phyloP scores from a whole-genome alignment of 2,888 invertebrate genomes.

The Arrhopalites spinosus region DNA sequence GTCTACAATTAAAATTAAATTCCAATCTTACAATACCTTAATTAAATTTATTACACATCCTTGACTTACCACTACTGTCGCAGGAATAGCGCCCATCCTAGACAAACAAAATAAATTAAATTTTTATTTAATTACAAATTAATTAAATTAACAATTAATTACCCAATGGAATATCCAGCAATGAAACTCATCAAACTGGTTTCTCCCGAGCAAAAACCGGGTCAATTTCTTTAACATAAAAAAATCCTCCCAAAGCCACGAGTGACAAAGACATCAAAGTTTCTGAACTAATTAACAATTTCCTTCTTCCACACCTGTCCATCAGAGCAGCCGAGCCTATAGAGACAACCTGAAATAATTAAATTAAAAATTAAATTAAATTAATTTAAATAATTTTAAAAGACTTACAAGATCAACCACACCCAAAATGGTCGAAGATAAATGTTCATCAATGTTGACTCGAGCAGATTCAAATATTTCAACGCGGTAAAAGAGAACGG shows the following conservation, averaged over 20 bases:
- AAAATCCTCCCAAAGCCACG: slow-evolving; percentile 41
- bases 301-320: slow-evolving; percentile 45
- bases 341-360: slow-evolving; percentile 40
- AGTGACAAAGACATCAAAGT: slow-evolving; percentile 43
- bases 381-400: not conserved
- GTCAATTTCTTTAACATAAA: slow-evolving; percentile 7
- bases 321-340: slow-evolving; percentile 44
- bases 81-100: not conserved
- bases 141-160: not conserved
- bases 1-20: not conserved
- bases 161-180: slow-evolving; percentile 45
- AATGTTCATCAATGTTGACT: slow-evolving; percentile 42
- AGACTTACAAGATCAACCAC: slow-evolving; percentile 45
- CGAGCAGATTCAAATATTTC: slow-evolving; percentile 49
- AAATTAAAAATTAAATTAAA: not conserved
- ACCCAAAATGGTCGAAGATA: slow-evolving; percentile 47
- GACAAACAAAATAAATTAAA: not conserved
- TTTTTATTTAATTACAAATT: not conserved
- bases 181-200: slow-evolving; percentile 43
- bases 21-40: not conserved
- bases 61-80: not conserved
- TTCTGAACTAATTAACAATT: slow-evolving; percentile 48
- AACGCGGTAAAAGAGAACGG: slow-evolving; percentile 45
- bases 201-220: not conserved
- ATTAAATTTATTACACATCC: not conserved